Conservation (phyloP, 2,797 vertebrate genomes). For the Todus mexicanus region DNA sequence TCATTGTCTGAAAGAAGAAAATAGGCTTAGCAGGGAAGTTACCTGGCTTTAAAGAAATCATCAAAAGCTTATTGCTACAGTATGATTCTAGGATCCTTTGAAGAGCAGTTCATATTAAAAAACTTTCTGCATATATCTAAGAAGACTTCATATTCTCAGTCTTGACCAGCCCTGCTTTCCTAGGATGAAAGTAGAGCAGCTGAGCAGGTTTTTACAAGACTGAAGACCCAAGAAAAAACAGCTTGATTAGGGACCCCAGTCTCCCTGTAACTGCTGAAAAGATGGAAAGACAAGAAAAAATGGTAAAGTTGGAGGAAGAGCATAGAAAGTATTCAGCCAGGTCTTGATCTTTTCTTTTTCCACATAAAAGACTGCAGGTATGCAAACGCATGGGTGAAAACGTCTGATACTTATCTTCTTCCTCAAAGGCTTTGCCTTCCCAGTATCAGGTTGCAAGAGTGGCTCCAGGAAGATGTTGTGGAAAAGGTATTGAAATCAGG, state of each 20-base stretch:
- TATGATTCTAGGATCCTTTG: not conserved
- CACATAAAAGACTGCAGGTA: not conserved
- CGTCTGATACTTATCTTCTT: not conserved
- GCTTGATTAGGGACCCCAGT: not conserved
- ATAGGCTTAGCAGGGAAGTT: not conserved
- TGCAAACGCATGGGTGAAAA: not conserved
- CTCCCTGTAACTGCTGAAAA: not conserved
- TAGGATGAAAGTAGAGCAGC: not conserved
- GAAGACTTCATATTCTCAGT: not conserved
- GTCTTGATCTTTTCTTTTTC: not conserved
- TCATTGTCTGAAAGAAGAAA: conserved; percentile 21
- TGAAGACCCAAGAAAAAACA: not conserved
- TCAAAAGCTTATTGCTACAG: conserved; percentile 5
- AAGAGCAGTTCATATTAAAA: not conserved
- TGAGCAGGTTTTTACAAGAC: not conserved
- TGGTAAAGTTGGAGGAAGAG: not conserved
- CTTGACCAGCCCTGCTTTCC: not conserved
- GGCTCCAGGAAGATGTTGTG: not conserved
- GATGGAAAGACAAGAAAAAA: not conserved
- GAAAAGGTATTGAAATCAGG: not conserved
- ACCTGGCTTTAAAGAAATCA: not conserved
- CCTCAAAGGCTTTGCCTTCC: not conserved
- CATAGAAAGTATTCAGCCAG: not conserved
- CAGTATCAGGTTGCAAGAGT: not conserved
- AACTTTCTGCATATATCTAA: not conserved